Evolutionary conservation across 2,797 vertebrate species (phyloP).

Genomic region (Natrix natrix): DNA sequence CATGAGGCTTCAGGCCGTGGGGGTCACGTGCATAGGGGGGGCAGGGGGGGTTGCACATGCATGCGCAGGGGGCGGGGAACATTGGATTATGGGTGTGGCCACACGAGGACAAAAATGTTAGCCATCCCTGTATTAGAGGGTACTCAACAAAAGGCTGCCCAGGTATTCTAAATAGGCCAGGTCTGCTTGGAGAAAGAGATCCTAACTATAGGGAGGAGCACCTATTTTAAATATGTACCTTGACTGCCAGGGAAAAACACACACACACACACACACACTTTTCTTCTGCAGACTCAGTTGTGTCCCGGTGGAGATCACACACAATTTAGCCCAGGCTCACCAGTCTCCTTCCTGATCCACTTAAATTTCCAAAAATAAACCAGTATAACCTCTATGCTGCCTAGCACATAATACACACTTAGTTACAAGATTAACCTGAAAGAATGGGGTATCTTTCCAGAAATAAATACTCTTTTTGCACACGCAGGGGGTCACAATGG

Average conservation of each 20-base stretch:
- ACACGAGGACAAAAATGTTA: too few species aligned
- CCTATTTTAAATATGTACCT: background rate
- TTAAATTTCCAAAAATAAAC: conserved; percentile 7
- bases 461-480: background rate
- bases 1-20: too few species aligned
- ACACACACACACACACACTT: background rate
- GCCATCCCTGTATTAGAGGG: background rate
- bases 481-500: background rate
- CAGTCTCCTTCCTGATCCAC: background rate
- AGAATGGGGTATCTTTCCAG: background rate
- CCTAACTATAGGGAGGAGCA: background rate
- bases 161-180: background rate
- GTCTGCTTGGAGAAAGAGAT: background rate
- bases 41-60: too few species aligned
- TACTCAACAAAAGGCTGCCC: background rate
- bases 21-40: too few species aligned
- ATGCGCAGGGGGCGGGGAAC: too few species aligned
- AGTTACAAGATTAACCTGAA: background rate
- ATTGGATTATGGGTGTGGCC: too few species aligned
- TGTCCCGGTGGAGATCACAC: background rate
- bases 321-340: background rate
- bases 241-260: background rate
- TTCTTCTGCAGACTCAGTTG: background rate
- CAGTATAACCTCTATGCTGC: background rate
- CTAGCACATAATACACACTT: background rate